Percentiles rank a stretch among this genome's conserved stretches.
These are phyloP conservation scores for Cranoglanis bouderius DNA, from an alignment of 2,113 vertebrate species.

Conservation along the genomic window DNA sequence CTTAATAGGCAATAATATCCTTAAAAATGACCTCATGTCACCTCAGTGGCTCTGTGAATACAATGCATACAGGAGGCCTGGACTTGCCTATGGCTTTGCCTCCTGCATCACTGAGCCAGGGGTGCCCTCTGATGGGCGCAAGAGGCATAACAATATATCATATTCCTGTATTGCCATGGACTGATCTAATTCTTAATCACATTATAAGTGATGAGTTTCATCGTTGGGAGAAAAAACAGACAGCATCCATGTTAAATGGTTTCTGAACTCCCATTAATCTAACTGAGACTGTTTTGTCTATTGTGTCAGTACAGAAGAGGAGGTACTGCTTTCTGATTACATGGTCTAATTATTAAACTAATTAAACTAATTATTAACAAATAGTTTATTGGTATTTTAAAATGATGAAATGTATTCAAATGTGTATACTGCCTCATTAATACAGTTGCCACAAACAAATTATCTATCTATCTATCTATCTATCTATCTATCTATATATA, in stretches of 20 bases:
- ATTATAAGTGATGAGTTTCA: not conserved
- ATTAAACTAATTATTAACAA: not conserved
- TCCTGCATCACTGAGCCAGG: not conserved
- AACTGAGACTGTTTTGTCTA: not conserved
- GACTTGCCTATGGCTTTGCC: not conserved
- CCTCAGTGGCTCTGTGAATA: not conserved
- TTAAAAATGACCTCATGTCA: not conserved
- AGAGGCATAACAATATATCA: not conserved
- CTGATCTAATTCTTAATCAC: not conserved
- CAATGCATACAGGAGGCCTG: not conserved
- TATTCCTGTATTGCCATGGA: not conserved
- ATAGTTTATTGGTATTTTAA: not conserved
- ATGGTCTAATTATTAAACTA: not conserved
- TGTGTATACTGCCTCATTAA: not conserved
- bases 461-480: too few relatives aligned
- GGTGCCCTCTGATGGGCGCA: slow-evolving; percentile 3
- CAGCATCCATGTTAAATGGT: not conserved
- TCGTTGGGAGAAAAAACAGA: not conserved
- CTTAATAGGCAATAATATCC: not conserved
- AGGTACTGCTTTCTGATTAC: not conserved
- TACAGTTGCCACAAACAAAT: too few relatives aligned
- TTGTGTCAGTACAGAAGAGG: not conserved
- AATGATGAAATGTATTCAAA: not conserved
- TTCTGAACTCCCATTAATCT: not conserved
- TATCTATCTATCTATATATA: too few relatives aligned